Evolutionary conservation across 2,888 invertebrate species (phyloP).

Genomic region (Dryococelus australis): DNA sequence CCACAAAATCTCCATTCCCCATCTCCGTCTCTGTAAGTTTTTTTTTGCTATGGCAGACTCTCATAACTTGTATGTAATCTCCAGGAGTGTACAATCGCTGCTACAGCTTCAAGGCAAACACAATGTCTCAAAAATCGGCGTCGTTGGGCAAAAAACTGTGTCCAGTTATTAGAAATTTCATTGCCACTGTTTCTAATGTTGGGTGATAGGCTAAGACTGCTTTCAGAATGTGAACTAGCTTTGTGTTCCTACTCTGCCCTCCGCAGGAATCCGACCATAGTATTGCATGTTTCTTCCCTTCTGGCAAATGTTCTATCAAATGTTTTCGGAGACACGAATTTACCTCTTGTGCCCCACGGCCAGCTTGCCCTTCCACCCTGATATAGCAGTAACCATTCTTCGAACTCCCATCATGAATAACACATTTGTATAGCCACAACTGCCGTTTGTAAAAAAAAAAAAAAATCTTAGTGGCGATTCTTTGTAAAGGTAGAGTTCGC

Average conservation of each 20-base stretch:
- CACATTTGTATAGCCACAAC: too few species aligned
- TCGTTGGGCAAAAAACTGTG: neutral
- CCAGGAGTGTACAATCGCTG: slow-evolving; percentile 1
- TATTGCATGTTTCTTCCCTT: neutral
- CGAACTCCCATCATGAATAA: neutral
- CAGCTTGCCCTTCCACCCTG: neutral
- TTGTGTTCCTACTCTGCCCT: neutral
- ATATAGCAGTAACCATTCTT: neutral
- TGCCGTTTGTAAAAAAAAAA: too few species aligned
- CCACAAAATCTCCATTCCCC: neutral
- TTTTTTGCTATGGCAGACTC: neutral
- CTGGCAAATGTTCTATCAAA: neutral
- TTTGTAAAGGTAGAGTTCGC: neutral
- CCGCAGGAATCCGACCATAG: neutral
- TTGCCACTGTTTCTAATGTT: neutral
- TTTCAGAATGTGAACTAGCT: neutral
- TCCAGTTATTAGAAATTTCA: slow-evolving; percentile 16
- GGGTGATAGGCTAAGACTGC: neutral
- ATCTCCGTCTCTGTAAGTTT: neutral
- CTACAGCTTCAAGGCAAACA: neutral
- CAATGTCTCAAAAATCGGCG: neutral
- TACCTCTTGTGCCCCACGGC: neutral
- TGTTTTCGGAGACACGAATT: neutral
- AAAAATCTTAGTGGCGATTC: neutral
- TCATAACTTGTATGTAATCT: neutral